Percentiles rank a stretch among this genome's conserved stretches.
phyloP scores from a whole-genome alignment of 2,888 invertebrate genomes.

The Nemotelus nigrinus region DNA sequence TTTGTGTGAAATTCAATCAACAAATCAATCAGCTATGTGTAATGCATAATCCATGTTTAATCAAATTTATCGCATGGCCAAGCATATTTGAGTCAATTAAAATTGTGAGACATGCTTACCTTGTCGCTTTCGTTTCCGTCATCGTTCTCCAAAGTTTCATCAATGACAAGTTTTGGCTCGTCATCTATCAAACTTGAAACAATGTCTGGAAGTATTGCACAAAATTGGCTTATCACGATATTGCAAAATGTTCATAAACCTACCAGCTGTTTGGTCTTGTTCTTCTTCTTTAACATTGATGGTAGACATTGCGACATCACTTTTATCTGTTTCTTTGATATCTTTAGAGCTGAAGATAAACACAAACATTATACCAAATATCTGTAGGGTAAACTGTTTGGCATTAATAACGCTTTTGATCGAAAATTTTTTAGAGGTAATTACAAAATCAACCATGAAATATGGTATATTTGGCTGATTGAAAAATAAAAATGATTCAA shows the following conservation, averaged over 20 bases:
- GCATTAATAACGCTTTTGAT: too few relatives aligned
- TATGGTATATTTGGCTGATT: too few relatives aligned
- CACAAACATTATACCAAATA: too few relatives aligned
- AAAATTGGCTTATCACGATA: not conserved
- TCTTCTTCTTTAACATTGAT: not conserved
- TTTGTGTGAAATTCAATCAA: too few relatives aligned
- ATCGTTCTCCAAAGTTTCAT: slow-evolving; percentile 8
- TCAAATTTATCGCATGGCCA: too few relatives aligned
- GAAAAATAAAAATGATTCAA: too few relatives aligned
- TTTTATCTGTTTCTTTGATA: not conserved
- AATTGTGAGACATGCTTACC: not conserved
- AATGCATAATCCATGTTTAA: too few relatives aligned
- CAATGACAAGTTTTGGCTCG: slow-evolving; percentile 23
- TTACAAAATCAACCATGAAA: too few relatives aligned
- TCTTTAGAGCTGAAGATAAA: not conserved
- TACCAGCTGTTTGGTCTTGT: not conserved
- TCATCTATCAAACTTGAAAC: not conserved
- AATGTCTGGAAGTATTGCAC: not conserved
- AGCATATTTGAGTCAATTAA: too few relatives aligned
- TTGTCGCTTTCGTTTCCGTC: slow-evolving; percentile 5
- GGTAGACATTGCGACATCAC: not conserved
- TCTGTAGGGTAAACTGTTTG: too few relatives aligned
- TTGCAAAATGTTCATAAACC: not conserved
- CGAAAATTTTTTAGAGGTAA: too few relatives aligned
- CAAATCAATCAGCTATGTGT: too few relatives aligned